Percentiles rank a stretch among this genome's conserved stretches.
phyloP scores from a whole-genome alignment of 1,140 invertebrate species.

The Penaeus vannamei region DNA sequence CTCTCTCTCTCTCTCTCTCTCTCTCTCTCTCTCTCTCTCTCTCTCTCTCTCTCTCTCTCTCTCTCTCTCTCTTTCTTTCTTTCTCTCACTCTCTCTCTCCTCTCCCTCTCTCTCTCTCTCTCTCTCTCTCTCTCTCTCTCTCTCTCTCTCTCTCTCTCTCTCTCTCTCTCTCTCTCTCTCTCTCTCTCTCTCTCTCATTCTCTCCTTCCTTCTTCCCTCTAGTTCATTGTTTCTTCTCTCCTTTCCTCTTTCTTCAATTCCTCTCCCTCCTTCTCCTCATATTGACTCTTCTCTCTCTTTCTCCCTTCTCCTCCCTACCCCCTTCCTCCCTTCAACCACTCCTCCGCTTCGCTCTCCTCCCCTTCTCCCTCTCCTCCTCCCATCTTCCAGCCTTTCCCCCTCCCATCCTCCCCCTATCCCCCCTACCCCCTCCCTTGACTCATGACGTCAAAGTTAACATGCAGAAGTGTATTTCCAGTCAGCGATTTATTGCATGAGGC shows the following conservation, averaged over 20 bases:
- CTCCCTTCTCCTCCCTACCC: background rate
- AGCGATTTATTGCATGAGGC: too few relatives aligned
- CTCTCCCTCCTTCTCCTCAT: background rate
- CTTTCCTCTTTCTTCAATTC: background rate
- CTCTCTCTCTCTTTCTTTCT: background rate
- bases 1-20: background rate
- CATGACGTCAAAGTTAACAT: too few relatives aligned
- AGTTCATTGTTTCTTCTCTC: background rate
- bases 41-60: background rate
- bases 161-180: background rate
- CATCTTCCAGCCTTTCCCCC: background rate
- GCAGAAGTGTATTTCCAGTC: too few relatives aligned
- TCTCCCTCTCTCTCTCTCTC: background rate
- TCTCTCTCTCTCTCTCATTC: background rate
- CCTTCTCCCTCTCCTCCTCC: background rate
- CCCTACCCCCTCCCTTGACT: background rate
- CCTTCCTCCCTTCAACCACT: too few relatives aligned
- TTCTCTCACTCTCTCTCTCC: background rate
- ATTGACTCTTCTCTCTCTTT: background rate
- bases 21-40: background rate
- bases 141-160: background rate
- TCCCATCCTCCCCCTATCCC: background rate
- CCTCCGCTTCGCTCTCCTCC: background rate
- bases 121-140: background rate
- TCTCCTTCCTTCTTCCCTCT: background rate